Conservation (phyloP, 2,113 vertebrate genomes). For the Aegithalos caudatus region DNA sequence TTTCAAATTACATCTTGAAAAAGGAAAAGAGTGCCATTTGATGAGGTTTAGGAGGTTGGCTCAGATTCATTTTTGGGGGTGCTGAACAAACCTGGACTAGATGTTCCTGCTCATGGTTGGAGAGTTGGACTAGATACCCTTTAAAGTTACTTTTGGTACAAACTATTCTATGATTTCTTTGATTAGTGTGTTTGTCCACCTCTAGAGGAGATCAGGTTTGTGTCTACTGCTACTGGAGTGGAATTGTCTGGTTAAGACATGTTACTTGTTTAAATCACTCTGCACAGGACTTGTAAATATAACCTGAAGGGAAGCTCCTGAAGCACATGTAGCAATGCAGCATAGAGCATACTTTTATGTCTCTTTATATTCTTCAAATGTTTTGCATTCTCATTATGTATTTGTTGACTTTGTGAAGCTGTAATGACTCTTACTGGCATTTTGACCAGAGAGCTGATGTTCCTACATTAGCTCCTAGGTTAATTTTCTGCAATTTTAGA, state of each 20-base stretch:
- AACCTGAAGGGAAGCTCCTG: background rate
- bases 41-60: background rate
- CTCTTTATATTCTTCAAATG: background rate
- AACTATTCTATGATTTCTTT: background rate
- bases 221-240: background rate
- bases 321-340: background rate
- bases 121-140: background rate
- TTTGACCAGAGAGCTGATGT: background rate
- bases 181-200: background rate
- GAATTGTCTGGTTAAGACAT: rapidly evolving
- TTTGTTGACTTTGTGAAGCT: background rate
- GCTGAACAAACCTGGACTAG: background rate
- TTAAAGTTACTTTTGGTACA: background rate
- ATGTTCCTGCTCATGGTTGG: background rate
- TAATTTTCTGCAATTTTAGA: background rate
- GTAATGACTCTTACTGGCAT: background rate
- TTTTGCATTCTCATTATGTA: background rate
- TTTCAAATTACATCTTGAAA: background rate
- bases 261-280: background rate
- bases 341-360: background rate
- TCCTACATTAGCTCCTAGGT: background rate
- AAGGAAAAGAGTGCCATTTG: background rate
- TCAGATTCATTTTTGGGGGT: background rate
- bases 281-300: background rate
- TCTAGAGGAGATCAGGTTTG: background rate